Evolutionary conservation across 2,797 vertebrate genomes (phyloP).

Genomic region (Buceros bicornis): DNA sequence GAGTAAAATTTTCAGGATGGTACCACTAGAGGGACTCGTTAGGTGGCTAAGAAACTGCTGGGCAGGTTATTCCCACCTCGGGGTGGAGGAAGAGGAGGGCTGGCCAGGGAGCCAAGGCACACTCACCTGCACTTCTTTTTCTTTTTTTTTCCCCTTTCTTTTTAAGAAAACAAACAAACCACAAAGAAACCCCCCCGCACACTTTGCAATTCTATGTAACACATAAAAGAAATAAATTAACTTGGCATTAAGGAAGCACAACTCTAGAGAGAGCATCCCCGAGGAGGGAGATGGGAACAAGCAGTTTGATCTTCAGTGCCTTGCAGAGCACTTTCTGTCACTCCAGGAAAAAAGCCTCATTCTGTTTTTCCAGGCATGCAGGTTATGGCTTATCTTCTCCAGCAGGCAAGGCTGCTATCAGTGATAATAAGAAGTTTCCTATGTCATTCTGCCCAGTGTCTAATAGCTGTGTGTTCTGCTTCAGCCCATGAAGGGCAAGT

Average conservation of each 20-base stretch:
- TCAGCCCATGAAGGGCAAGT: neutral
- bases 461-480: accelerated
- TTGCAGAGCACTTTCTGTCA: neutral
- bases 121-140: neutral
- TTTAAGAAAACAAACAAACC: neutral
- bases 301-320: neutral
- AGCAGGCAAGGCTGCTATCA: neutral
- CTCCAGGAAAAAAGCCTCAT: neutral
- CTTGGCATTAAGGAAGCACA: accelerated
- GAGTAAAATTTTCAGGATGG: neutral
- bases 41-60: neutral
- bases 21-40: constrained; percentile 11
- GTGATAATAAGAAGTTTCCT: neutral
- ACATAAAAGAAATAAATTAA: neutral
- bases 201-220: neutral
- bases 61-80: neutral
- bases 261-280: neutral
- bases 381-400: neutral
- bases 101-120: neutral
- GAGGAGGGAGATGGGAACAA: neutral
- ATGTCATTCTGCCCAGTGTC: neutral
- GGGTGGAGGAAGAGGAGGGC: accelerated
- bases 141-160: accelerated
- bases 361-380: neutral
- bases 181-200: no score